Evolutionary conservation across 2,113 vertebrate genomes (phyloP).

Genomic region (Eolophus roseicapilla): DNA sequence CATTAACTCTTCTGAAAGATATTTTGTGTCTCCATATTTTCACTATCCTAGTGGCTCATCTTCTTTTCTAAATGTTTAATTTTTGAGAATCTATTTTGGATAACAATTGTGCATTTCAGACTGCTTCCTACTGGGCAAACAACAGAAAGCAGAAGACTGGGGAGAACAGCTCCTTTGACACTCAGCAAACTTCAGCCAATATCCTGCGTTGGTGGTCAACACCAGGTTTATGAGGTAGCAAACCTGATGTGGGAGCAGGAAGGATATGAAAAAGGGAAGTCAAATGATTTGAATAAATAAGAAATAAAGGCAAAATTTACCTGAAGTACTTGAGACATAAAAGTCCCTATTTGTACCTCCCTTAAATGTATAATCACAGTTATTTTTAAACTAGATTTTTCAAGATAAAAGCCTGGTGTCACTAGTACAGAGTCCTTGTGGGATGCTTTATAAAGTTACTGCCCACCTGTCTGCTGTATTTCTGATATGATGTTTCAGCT

Average conservation of each 20-base stretch:
- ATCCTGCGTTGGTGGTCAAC: background rate
- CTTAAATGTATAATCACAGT: background rate
- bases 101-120: background rate
- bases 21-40: background rate
- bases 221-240: background rate
- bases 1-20: background rate
- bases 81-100: background rate
- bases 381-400: background rate
- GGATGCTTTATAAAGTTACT: background rate
- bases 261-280: background rate
- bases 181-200: background rate
- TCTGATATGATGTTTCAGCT: background rate
- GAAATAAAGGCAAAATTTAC: background rate
- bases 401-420: background rate
- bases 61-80: background rate
- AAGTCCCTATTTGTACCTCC: background rate
- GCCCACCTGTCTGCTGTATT: background rate
- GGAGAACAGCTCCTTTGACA: background rate
- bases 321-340: background rate
- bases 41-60: background rate
- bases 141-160: background rate
- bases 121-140: background rate
- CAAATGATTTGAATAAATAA: background rate
- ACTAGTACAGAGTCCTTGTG: background rate
- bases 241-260: background rate